Base-by-base conservation (phyloP, 2,888 invertebrate genomes). In the Nomada flava region DNA sequence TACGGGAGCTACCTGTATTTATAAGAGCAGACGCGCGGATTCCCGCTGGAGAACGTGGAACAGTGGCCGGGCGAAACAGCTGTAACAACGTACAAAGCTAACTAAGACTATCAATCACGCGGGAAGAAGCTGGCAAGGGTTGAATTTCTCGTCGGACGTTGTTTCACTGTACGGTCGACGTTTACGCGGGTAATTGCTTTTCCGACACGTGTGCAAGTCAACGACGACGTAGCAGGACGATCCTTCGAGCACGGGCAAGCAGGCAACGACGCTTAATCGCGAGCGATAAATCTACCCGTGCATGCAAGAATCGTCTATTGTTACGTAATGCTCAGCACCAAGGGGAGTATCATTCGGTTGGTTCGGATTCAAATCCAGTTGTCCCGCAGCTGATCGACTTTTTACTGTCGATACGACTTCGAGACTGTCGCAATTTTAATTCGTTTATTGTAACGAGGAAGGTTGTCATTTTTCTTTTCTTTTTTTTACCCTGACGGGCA, bases 171-270 rank as follows among this genome's bases (percentile, higher is more conserved):
- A 60, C 76, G 57, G 26, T 72, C 36, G 78, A 80, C 69, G 71
- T 85, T 85, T 83, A 80, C 85, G 71, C 74, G 78, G 71, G 76
- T 87, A 86, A 86, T 86, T 86, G 87, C 80, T 87, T 86, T 70
- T 55, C 65, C 63, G 76, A 71, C 83, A 80, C 85, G 78, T 69
- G 78, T 60, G 79, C 69, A 23, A 20, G 29, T 15, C 29, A 52
- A 36, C 36, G 36, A 18, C 69, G 60, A 59, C 76, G 67, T 47
- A 68, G 73, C 53, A 52, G 71, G 71, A 75, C 82, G 75, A 57
- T 69, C 76, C 72, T 76, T 63, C 68, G 74, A 76, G 78, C 83
- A 76, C 79, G 74, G 57, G 68, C 64, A 47, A 20, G 69, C 69
- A 72, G 55, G 7, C 36, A 59, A 62, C 47, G 55, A 52, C 36